These are phyloP conservation scores for Drosophila chauvacae DNA, from an alignment of 1,140 invertebrate species.

Conservation along the genomic window DNA sequence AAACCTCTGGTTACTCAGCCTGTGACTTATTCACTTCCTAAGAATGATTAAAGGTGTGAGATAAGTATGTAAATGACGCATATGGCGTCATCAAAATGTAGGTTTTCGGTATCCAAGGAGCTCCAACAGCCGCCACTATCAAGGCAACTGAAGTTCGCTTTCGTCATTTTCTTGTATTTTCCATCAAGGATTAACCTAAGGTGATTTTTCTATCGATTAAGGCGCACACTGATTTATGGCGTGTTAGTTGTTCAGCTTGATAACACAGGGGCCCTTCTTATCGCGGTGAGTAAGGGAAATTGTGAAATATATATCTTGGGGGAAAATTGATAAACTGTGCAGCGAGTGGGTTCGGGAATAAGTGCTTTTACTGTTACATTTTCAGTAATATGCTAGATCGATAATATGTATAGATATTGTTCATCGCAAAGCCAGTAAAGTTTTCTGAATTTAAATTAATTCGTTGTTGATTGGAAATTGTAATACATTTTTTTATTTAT, in stretches of 20 bases:
- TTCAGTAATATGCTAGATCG: too few species aligned
- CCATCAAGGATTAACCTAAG: constrained; percentile 12
- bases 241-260: not conserved
- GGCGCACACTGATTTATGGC: constrained; percentile 6
- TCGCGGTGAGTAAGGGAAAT: constrained; percentile 6
- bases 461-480: too few species aligned
- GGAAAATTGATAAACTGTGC: not conserved
- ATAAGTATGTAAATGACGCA: not conserved
- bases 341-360: not conserved
- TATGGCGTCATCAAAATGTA: not conserved
- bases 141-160: not conserved
- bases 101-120: constrained; percentile 9
- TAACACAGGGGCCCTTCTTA: not conserved
- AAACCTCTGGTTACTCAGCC: not conserved
- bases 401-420: too few species aligned
- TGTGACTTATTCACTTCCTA: not conserved
- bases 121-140: not conserved
- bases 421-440: too few species aligned
- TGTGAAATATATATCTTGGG: constrained; percentile 11
- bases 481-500: too few species aligned
- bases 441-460: too few species aligned
- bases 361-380: not conserved
- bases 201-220: constrained; percentile 12
- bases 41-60: not conserved
- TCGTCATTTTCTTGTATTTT: constrained; percentile 14